Base-by-base conservation (phyloP, 2,113 vertebrate species). In the Salminus brasiliensis region DNA sequence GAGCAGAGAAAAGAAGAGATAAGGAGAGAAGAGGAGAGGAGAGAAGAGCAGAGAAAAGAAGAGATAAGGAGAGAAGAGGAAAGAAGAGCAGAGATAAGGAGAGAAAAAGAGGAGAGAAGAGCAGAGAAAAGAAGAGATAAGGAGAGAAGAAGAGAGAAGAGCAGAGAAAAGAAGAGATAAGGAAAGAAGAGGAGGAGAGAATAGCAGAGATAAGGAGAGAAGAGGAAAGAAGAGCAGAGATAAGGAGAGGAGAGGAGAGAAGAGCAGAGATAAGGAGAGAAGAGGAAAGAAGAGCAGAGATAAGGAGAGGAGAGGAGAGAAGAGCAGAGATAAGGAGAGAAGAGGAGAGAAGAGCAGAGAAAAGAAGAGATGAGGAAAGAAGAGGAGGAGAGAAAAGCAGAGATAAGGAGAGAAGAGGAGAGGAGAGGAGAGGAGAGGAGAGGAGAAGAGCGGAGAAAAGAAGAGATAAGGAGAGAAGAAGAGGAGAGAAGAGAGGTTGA, bases 401-500 rank as follows among this genome's bases (percentile, higher is more conserved):
- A 90, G 87, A 92, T 85, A 88, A 90, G 85, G n/a, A n/a, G n/a
- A n/a, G n/a, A n/a, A n/a, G n/a, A n/a, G n/a, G n/a, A n/a, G n/a
- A n/a, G n/a, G n/a, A n/a, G n/a, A n/a, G n/a, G n/a, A n/a, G n/a
- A n/a, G n/a, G n/a, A n/a, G n/a, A n/a, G n/a, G n/a, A n/a, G n/a
- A n/a, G n/a, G n/a, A n/a, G n/a, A n/a, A 57, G 45, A 74, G 15
- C 5, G 39, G 16, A 57, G 39, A 9, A 91, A 90, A 91, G 82
- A 89, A 89, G 87, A 86, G 85, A 87, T 85, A 88, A 74, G 18
- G 86, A 85, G 84, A 86, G 84, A 78, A 89, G 88, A 90, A 83
- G 90, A 90, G 87, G 92, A 85, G 88, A 90, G 85, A 89, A 81
- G 85, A 84, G 85, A 86, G 85, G 89, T 88, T 91, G 84, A 89